Conservation (phyloP, 2,888 invertebrate species). For the Arrhopalites spinosus region DNA sequence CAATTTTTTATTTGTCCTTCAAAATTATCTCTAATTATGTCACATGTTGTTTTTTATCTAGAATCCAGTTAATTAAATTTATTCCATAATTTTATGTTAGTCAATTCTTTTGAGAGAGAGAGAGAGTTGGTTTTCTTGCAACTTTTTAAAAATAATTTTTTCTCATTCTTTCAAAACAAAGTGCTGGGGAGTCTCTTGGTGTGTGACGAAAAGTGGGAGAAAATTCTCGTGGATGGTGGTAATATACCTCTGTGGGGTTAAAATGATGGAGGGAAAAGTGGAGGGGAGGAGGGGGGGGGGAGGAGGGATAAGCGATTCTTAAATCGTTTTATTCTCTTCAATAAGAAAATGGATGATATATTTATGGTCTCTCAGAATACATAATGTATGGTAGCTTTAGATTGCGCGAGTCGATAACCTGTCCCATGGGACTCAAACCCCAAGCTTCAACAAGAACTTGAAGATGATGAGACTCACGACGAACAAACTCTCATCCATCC, state of each 20-base stretch:
- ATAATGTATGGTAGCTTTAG: neutral
- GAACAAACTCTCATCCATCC: neutral
- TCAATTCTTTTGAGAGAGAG: no score
- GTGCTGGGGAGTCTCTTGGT: no score
- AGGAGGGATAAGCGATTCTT: slow-evolving; percentile 10
- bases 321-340: slow-evolving; percentile 18
- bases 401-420: slow-evolving; percentile 25
- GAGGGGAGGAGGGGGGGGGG: neutral
- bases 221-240: neutral
- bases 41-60: no score
- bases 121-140: no score
- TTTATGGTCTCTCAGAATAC: slow-evolving; percentile 6
- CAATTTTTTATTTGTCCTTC: no score
- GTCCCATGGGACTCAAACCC: slow-evolving; percentile 4
- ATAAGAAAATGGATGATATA: slow-evolving; percentile 1
- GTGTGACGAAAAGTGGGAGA: no score
- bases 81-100: no score
- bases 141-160: no score
- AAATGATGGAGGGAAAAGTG: neutral
- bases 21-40: no score
- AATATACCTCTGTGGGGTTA: neutral
- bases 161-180: no score
- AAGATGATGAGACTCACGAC: neutral
- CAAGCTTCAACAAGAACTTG: neutral
- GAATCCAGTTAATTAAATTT: no score